Base-by-base conservation (phyloP, 92 coral and sea anemone genomes). In the Siderastrea radians region DNA sequence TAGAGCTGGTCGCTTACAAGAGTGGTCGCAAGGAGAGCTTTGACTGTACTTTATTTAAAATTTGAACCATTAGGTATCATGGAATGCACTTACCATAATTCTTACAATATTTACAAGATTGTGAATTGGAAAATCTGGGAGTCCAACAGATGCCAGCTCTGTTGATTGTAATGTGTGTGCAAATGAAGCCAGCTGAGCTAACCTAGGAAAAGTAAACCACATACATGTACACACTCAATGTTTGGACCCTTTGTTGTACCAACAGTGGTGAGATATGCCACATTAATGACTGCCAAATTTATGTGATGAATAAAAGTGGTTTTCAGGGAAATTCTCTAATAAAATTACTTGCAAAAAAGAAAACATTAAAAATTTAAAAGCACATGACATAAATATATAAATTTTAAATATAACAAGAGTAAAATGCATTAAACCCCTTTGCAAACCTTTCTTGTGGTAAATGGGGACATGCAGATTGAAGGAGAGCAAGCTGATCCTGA, bases 61-160 rank as follows among this genome's bases (percentile, higher is more conserved):
- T 26, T 3, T 44, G 15, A 44, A 7, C 50, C 7, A 61, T 19
- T 14, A 61, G 3, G 6, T 13, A 61, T 13, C 15, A 4, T 0
- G 69, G 16, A 17, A 15, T 62, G 13, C 50, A 78, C 93, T 72
- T 86, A 97, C 99, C 97, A 97, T 86, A 51, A 97, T 95, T 84
- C 85, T 73, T 50, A 91, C 96, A 81, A 97, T 81, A 91, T 92
- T 89, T 54, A 92, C 88, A 49, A 97, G 93, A 80, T 97, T 92
- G 87, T 97, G 98, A 47, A 95, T 81, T 10, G 99, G 98, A 85
- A 97, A 97, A 78, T 97, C 99, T 71, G 98, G 99, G 72, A 97
- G 84, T 26, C 98, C 99, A 88, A 95, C 90, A 76, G 98, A 94
- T 61, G 97, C 87, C 81, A 97, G 92, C 90, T 97, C 99, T 60